Base-by-base conservation (phyloP, 2,888 invertebrate genomes). In the Drepana falcataria region DNA sequence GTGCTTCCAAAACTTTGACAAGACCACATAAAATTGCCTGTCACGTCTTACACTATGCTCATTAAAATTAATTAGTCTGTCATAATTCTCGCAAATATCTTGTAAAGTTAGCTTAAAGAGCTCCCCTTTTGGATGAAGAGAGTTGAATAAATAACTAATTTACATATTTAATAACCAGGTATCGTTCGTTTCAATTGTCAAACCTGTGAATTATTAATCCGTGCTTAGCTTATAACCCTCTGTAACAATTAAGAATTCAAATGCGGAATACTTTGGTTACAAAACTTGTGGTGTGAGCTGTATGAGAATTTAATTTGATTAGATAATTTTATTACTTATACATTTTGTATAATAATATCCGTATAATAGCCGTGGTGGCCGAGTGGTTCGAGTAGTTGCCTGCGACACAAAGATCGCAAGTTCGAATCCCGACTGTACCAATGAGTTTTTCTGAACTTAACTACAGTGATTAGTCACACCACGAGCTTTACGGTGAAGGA, bases 161-260 rank as follows among this genome's bases (percentile, higher is more conserved):
- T 89, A 73, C 87, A 89, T 89, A 83, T 85, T 85, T 89, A 87
- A 87, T 87, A 85, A 83, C n/a, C 87, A 84, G 83, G 85, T 87
- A 84, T 85, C 81, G 78, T 71, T 77, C 61, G 78, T 80, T 87
- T 84, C 83, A 85, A 86, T 87, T 87, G 87, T 82, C 77, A 67
- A 75, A 76, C 73, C 73, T 73, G 67, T 83, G 80, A 83, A 87
- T 87, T 83, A 85, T 86, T 84, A 87, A 86, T 77, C 72, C 69
- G 61, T 56, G 75, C 75, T 75, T 81, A 77, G 78, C 71, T 78
- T 79, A 77, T 85, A 84, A 87, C 81, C 79, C 51, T 81, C 69
- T 76, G 70, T 69, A 62, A 65, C 69, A 83, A 87, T 89, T 75
- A 82, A 85, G 78, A 85, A 88, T 88, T 87, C 81, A 81, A 72